Base-by-base conservation (phyloP, 2,888 invertebrate species). In the Nemurella pictetii region DNA sequence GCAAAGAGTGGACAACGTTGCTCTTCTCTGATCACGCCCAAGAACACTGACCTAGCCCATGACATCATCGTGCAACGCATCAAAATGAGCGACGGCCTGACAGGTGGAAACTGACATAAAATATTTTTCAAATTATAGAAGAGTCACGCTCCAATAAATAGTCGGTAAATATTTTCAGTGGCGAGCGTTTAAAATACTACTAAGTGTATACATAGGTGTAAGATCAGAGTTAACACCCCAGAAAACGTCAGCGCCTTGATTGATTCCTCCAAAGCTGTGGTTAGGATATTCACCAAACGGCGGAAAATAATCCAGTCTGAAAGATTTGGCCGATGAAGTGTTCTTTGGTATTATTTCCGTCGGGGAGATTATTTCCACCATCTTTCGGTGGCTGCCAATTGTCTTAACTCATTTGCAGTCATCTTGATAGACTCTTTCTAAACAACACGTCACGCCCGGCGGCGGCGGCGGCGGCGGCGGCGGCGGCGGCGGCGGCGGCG, bases 61-160 rank as follows among this genome's bases (percentile, higher is more conserved):
- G 5, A 12, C 55, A 1, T 3, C 12, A 20, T 20, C 55, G 9
- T 55, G 55, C 75, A 28, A 15, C 7, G 26, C 75, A 75, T 78
- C 30, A 30, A 78, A 78, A 27, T 27, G 29, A 29, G 12, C 28
- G 29, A 29, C n/a, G 78, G 28, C 36, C 26, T 35, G 35, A 72
- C 82, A 82, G 82, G 82, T 82, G 82, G 82, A 82, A 36, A 72
- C 82, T 82, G 82, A 27, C 82, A 72, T 72, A 55, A 29, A 78
- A 82, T 36, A 82, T 82, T 27, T 55, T 26, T 81, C 36, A 81
- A 81, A 81, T 35, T 81, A 81, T 36, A 81, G 35, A 26, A 82
- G 72, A 55, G 82, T 30, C 55, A 55, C 55, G 27, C 82, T 36
- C 82, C 82, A 82, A 82, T 82, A 82, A 82, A 82, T 28, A 30